Conservation (phyloP, 2,888 invertebrate species). For the Tolmerus cingulatus region DNA sequence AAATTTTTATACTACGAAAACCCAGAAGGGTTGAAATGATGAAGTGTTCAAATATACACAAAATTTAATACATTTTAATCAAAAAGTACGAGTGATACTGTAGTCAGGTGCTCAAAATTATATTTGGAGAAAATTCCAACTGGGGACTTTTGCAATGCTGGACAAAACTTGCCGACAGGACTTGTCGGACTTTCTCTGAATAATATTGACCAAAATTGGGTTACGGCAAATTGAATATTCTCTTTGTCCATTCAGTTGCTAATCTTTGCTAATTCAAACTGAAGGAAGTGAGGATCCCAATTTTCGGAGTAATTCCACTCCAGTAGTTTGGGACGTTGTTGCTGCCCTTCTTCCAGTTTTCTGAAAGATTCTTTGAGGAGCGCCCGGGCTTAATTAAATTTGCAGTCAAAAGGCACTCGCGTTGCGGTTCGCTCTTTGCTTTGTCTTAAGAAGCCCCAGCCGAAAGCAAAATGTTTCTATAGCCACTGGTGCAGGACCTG, state of each 20-base stretch:
- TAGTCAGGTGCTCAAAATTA: too few species aligned
- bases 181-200: not conserved
- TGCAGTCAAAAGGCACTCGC: not conserved
- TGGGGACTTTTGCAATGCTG: not conserved
- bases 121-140: too few species aligned
- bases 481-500: not conserved
- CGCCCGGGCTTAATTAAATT: not conserved
- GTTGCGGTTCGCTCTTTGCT: not conserved
- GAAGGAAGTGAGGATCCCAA: not conserved
- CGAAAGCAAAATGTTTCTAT: not conserved
- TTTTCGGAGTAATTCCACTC: not conserved
- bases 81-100: too few species aligned
- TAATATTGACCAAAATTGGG: not conserved
- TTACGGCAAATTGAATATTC: not conserved
- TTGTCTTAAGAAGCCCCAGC: not conserved
- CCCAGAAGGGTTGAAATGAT: too few species aligned
- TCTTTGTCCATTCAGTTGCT: not conserved
- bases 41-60: too few species aligned
- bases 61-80: too few species aligned
- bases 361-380: not conserved
- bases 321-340: not conserved
- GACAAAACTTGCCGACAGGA: not conserved
- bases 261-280: not conserved
- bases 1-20: too few species aligned
- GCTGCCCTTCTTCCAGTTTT: not conserved